A percentile compares a stretch with the other conserved stretches of the same genome.
These are phyloP conservation scores for Sapajus apella DNA, from an alignment of 2,113 vertebrate species.

Conservation along the genomic window DNA sequence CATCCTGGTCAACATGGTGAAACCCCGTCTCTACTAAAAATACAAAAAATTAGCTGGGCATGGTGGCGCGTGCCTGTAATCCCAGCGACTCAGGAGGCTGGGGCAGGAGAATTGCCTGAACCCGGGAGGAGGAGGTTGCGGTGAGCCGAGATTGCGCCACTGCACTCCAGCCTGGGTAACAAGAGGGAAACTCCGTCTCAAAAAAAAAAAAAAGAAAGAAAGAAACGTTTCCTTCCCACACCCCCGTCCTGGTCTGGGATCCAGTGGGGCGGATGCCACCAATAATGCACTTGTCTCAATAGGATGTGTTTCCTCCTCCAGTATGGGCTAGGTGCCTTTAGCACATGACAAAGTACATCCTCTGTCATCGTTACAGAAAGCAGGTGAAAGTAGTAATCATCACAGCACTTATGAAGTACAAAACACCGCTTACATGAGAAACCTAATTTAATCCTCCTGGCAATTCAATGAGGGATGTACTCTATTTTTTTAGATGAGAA, in stretches of 20 bases:
- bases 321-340: background rate
- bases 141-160: no score
- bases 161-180: no score
- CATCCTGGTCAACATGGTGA: no score
- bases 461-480: background rate
- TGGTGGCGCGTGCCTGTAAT: no score
- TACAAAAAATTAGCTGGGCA: no score
- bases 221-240: background rate
- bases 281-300: background rate
- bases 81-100: no score
- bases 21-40: no score
- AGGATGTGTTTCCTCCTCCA: background rate
- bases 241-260: background rate
- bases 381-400: background rate
- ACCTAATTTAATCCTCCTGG: background rate
- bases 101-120: no score
- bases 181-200: no score
- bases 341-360: background rate
- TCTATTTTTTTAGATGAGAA: background rate
- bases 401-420: background rate
- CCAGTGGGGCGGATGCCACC: rapidly evolving
- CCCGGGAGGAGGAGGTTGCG: no score
- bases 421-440: background rate
- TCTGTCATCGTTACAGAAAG: background rate
- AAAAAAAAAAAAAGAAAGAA: no score